phyloP scores from a whole-genome alignment of 2,888 invertebrate genomes.

The Scaptomyza tumidula region DNA sequence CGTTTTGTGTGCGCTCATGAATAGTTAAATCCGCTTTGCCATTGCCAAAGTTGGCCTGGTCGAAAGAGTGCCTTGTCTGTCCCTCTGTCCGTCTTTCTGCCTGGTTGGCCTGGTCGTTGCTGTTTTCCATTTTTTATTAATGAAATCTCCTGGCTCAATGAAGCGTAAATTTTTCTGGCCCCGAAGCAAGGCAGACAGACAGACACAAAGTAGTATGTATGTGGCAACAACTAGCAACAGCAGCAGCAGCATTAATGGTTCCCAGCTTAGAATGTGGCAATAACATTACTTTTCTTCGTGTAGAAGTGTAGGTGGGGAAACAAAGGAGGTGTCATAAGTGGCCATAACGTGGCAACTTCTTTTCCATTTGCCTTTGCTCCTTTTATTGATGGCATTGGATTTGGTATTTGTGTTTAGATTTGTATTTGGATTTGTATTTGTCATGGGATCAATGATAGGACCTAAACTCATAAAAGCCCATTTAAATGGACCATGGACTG shows the following conservation, averaged over 20 bases:
- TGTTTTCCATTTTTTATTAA: constrained; percentile 79
- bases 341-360: constrained; percentile 55
- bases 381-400: constrained; percentile 58
- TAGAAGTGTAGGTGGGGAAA: background rate
- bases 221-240: constrained; percentile 15
- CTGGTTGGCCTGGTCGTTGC: constrained; percentile 25
- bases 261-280: constrained; percentile 52
- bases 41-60: constrained; percentile 32
- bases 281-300: constrained; percentile 18
- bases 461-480: constrained; percentile 45
- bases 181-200: background rate
- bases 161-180: constrained; percentile 67
- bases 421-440: constrained; percentile 28
- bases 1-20: constrained; percentile 67
- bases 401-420: constrained; percentile 19
- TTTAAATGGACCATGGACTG: constrained; percentile 20
- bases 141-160: constrained; percentile 80
- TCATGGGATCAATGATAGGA: constrained; percentile 21
- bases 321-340: constrained; percentile 44
- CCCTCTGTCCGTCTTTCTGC: background rate
- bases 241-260: constrained; percentile 55
- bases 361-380: constrained; percentile 37
- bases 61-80: constrained; percentile 7
- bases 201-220: constrained; percentile 27
- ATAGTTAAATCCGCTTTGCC: constrained; percentile 73